Conservation (phyloP, 2,797 vertebrate species). For the Pelochelys cantorii region DNA sequence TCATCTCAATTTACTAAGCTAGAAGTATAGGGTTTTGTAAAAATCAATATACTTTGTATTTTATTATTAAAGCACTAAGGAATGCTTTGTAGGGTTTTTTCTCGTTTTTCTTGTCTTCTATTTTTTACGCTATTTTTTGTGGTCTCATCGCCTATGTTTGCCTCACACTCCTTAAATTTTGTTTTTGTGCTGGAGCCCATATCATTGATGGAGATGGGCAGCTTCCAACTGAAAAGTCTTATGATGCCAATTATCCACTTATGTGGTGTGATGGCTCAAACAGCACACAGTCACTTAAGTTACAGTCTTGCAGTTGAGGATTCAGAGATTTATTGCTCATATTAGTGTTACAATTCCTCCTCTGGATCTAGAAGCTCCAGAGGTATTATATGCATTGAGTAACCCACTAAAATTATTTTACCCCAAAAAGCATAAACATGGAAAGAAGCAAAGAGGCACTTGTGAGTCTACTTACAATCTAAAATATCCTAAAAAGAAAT, state of each 20-base stretch:
- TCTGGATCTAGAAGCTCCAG: rapidly evolving
- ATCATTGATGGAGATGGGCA: conserved; percentile 73
- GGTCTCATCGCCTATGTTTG: neutral
- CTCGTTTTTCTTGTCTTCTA: conserved; percentile 25
- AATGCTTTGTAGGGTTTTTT: conserved; percentile 47
- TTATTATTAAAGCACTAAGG: conserved; percentile 65
- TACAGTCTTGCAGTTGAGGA: neutral
- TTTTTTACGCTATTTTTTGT: no score
- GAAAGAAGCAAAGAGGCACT: neutral
- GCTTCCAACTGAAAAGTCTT: conserved; percentile 70
- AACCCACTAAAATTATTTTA: conserved; percentile 2
- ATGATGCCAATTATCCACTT: conserved; percentile 56
- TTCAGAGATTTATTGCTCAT: neutral
- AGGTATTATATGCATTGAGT: neutral
- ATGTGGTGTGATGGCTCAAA: neutral
- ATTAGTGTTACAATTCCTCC: neutral
- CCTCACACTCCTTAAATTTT: conserved; percentile 34
- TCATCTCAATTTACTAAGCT: conserved; percentile 81
- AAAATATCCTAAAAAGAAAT: conserved; percentile 19
- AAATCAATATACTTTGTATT: conserved; percentile 74
- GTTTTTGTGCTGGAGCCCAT: conserved; percentile 65
- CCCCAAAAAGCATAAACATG: neutral
- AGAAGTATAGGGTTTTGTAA: conserved; percentile 41
- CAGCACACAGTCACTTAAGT: neutral
- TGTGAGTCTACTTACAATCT: neutral